These are phyloP conservation scores for Drosophila pachea DNA, from an alignment of 1,140 invertebrate genomes.

Conservation along the genomic window DNA sequence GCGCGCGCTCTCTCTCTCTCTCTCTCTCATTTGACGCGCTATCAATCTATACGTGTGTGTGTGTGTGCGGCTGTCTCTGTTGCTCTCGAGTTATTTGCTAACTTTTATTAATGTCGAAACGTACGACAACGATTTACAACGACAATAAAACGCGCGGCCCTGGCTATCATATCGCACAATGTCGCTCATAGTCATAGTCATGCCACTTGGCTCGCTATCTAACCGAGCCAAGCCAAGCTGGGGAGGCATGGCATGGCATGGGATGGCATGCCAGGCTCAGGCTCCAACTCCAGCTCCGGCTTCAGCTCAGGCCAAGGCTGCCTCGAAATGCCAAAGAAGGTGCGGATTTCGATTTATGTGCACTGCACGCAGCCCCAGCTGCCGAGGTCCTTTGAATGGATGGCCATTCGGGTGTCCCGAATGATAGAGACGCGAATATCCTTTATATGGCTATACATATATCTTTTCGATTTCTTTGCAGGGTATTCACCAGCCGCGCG, in stretches of 20 bases:
- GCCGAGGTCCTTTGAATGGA: conserved; percentile 27
- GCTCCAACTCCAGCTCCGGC: conserved; percentile 39
- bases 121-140: conserved; percentile 77
- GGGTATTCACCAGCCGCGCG: no score
- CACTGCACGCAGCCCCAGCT: conserved; percentile 63
- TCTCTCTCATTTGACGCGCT: conserved; percentile 8
- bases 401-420: not conserved
- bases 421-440: not conserved
- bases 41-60: not conserved
- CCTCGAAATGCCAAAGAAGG: conserved; percentile 65
- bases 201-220: conserved; percentile 69
- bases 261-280: conserved; percentile 22
- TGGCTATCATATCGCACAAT: conserved; percentile 73
- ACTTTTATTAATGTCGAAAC: conserved; percentile 78
- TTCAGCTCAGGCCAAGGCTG: conserved; percentile 36
- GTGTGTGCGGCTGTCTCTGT: conserved; percentile 42
- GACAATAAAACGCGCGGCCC: conserved; percentile 73
- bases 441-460: not conserved
- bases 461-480: not conserved
- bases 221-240: conserved; percentile 45
- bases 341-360: conserved; percentile 77
- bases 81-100: conserved; percentile 71
- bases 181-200: conserved; percentile 74
- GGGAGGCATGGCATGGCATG: no score
- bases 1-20: conserved; percentile 8